Evolutionary conservation across 2,888 invertebrate genomes (phyloP).

Genomic region (Microctonus brassicae): DNA sequence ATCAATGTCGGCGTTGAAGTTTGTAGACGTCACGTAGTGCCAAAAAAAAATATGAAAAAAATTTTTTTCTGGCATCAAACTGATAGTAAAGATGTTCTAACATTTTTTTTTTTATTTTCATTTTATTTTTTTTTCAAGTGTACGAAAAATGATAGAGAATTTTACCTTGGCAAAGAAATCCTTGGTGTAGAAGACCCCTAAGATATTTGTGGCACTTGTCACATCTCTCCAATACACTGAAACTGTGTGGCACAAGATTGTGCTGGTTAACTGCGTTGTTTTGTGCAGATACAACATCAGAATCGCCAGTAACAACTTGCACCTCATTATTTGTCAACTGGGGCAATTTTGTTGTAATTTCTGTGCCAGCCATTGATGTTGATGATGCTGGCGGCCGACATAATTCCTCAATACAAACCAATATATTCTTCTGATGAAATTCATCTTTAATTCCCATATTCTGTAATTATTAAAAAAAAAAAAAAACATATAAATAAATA

Average conservation of each 20-base stretch:
- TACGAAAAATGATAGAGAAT: neutral
- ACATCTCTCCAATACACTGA: conserved; percentile 78
- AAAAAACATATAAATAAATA: conserved; percentile 8
- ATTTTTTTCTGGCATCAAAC: neutral
- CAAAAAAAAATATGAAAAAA: neutral
- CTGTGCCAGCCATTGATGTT: conserved; percentile 45
- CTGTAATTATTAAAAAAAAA: conserved; percentile 68
- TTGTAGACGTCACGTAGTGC: neutral
- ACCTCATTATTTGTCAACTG: conserved; percentile 44
- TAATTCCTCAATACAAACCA: conserved; percentile 79
- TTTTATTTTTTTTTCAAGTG: neutral
- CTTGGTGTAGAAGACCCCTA: conserved; percentile 79
- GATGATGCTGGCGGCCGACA: conserved; percentile 61
- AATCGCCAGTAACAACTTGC: conserved; percentile 23
- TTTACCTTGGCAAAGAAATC: conserved; percentile 77
- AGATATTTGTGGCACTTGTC: conserved; percentile 81
- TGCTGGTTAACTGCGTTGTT: conserved; percentile 60
- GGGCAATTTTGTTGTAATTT: conserved; percentile 44
- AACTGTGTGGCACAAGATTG: conserved; percentile 76
- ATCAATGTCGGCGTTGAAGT: conserved; percentile 16
- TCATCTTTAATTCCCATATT: conserved; percentile 82
- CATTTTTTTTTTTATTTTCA: no score
- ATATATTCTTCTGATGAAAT: conserved; percentile 79
- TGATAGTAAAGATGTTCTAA: neutral
- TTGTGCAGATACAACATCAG: conserved; percentile 31